Conservation (phyloP, 2,113 vertebrate genomes). For the Rhegmatorhina hoffmannsi region DNA sequence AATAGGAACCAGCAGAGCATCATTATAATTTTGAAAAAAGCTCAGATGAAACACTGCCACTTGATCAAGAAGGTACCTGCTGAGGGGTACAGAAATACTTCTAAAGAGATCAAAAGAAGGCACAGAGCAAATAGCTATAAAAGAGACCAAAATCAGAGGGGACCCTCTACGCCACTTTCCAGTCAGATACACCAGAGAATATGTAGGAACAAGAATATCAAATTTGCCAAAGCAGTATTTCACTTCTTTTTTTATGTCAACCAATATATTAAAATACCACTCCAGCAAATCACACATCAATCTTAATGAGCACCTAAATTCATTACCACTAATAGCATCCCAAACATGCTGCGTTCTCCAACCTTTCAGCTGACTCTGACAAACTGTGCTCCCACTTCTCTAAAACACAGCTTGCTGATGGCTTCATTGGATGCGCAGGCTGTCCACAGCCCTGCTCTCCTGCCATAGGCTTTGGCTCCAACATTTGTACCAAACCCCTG, state of each 20-base stretch:
- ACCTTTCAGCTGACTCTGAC: background rate
- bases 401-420: background rate
- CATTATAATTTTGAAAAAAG: slow-evolving; percentile 13
- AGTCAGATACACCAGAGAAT: background rate
- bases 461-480: background rate
- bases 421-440: background rate
- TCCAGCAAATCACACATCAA: background rate
- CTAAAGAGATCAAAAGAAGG: slow-evolving; percentile 29
- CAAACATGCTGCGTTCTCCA: background rate
- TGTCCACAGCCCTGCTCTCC: background rate
- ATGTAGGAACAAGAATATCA: background rate
- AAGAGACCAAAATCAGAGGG: background rate
- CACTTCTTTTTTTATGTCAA: background rate
- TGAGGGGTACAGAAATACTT: slow-evolving; percentile 7
- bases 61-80: slow-evolving; percentile 9
- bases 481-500: background rate
- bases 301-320: background rate
- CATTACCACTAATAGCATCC: background rate
- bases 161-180: background rate
- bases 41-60: background rate
- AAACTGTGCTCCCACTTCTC: background rate
- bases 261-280: background rate
- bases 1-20: background rate
- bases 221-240: background rate
- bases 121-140: background rate